phyloP scores from a whole-genome alignment of 2,113 vertebrate species.

The Telmatochromis sp. region DNA sequence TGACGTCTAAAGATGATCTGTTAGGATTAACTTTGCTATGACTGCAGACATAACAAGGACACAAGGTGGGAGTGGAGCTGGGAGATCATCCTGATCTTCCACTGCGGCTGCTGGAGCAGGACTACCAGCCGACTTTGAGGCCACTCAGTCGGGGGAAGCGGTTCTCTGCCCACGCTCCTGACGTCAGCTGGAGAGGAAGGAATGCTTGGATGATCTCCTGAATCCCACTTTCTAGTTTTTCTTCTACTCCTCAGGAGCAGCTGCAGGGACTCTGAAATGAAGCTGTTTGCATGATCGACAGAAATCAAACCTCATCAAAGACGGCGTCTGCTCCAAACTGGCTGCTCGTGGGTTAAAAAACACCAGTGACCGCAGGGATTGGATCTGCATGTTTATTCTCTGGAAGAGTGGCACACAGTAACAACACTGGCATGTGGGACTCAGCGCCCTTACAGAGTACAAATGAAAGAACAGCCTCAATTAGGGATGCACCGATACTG shows the following conservation, averaged over 20 bases:
- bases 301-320: not conserved
- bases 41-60: not conserved
- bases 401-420: not conserved
- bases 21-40: not conserved
- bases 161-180: not conserved
- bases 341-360: not conserved
- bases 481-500: fast-evolving
- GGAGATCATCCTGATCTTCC: not conserved
- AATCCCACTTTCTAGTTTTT: not conserved
- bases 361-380: not conserved
- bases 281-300: not conserved
- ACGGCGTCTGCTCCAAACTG: fast-evolving
- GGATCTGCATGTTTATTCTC: not conserved
- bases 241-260: not conserved
- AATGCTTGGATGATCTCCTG: not conserved
- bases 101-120: not conserved
- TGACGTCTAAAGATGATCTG: not conserved
- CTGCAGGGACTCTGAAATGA: not conserved
- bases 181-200: not conserved
- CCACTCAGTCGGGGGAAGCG: fast-evolving
- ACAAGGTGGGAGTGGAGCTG: not conserved
- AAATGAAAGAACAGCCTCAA: not conserved
- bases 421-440: not conserved
- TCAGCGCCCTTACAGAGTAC: not conserved
- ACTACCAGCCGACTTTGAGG: not conserved